Conservation (phyloP, 2,797 vertebrate genomes). For the Poeciliopsis gracilis region DNA sequence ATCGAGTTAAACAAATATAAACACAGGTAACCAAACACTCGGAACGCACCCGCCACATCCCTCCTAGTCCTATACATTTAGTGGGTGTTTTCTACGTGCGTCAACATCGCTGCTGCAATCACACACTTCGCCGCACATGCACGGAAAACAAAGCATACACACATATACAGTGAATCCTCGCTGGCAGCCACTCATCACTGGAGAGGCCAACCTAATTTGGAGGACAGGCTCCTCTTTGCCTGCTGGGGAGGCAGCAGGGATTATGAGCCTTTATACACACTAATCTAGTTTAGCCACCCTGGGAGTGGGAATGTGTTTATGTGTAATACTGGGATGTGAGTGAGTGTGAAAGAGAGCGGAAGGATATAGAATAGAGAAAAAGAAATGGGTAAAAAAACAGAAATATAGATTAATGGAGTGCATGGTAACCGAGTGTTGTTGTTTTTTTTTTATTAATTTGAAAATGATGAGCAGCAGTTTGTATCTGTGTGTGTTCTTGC, state of each 20-base stretch:
- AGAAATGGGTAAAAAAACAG: not conserved
- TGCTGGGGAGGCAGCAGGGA: constrained; percentile 78
- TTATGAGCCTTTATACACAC: constrained; percentile 82
- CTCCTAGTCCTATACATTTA: constrained; percentile 27
- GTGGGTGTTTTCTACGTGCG: constrained; percentile 29
- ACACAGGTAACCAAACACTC: constrained; percentile 9
- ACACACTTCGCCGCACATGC: constrained; percentile 31
- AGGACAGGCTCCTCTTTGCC: constrained; percentile 77
- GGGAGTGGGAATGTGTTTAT: constrained; percentile 58
- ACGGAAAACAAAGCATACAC: constrained; percentile 49
- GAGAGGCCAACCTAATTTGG: constrained; percentile 79
- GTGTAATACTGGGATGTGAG: constrained; percentile 5
- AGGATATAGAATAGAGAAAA: constrained; percentile 7
- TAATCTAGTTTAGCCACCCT: constrained; percentile 82
- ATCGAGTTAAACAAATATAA: constrained; percentile 13
- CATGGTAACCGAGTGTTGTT: constrained; percentile 25
- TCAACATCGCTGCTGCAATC: constrained; percentile 42
- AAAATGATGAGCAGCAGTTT: constrained; percentile 1
- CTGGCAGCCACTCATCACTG: constrained; percentile 75
- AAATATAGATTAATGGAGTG: constrained; percentile 42
- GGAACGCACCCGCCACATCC: constrained; percentile 1
- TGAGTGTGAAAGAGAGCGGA: not conserved
- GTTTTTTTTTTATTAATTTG: constrained; percentile 16
- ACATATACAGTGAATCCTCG: constrained; percentile 55
- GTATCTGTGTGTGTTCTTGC: constrained; percentile 14